Evolutionary conservation across 2,888 invertebrate genomes (phyloP).

Genomic region (Drosophila buzzatii): DNA sequence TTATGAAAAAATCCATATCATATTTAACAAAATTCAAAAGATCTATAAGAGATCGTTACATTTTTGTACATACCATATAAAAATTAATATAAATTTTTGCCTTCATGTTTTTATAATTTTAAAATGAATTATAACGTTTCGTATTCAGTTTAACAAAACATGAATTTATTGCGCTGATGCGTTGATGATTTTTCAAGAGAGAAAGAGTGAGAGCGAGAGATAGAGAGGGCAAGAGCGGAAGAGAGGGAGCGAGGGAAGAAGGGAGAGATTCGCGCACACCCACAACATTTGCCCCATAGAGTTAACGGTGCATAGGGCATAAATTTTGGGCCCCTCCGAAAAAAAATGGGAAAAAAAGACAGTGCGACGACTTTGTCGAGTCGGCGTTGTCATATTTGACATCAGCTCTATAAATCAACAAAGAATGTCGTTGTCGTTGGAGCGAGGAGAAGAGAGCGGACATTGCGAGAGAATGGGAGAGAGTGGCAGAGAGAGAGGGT

Average conservation of each 20-base stretch:
- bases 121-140: conserved; percentile 37
- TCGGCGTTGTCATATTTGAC: conserved; percentile 81
- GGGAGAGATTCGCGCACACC: conserved; percentile 47
- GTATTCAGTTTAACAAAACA: conserved; percentile 64
- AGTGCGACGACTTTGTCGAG: conserved; percentile 34
- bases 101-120: conserved; percentile 18
- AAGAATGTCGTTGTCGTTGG: conserved; percentile 56
- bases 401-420: conserved; percentile 78
- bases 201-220: too few species aligned
- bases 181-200: conserved; percentile 39
- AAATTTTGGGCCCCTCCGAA: conserved; percentile 50
- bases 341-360: conserved; percentile 8
- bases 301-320: conserved; percentile 79
- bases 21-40: conserved; percentile 3
- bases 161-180: conserved; percentile 67
- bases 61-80: neutral
- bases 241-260: neutral
- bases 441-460: conserved; percentile 1
- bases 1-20: neutral
- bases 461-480: neutral
- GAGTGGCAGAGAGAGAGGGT: neutral
- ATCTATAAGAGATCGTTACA: neutral
- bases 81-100: conserved; percentile 13
- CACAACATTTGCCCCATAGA: conserved; percentile 58
- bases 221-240: neutral